Evolutionary conservation across 2,888 invertebrate genomes (phyloP).

Genomic region (Unio pictorum): DNA sequence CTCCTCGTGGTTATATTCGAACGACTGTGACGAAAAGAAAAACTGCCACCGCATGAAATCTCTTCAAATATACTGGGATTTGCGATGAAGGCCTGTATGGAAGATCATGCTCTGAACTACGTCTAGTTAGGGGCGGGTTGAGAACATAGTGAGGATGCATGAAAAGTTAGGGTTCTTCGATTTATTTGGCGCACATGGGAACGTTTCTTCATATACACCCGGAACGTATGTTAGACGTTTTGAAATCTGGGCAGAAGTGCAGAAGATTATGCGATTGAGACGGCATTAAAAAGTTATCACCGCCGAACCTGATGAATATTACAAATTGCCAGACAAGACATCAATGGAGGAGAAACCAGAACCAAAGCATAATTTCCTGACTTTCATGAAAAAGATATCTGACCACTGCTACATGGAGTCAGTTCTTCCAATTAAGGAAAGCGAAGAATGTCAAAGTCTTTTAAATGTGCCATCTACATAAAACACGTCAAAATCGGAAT

Average conservation of each 20-base stretch:
- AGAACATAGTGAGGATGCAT: background rate
- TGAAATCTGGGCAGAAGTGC: constrained; percentile 11
- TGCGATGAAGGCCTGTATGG: constrained; percentile 3
- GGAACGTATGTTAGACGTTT: constrained; percentile 11
- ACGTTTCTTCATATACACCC: constrained; percentile 5
- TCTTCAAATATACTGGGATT: constrained; percentile 8
- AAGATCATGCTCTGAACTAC: constrained; percentile 16
- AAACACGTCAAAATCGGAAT: too few species aligned
- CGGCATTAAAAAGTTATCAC: constrained; percentile 6
- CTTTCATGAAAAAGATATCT: too few species aligned
- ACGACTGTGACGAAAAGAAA: constrained; percentile 9
- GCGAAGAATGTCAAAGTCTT: too few species aligned
- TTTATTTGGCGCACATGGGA: constrained; percentile 2
- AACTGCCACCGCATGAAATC: background rate
- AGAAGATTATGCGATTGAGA: constrained; percentile 18
- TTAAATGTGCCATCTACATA: too few species aligned
- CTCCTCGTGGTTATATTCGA: background rate
- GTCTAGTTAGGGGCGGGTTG: background rate
- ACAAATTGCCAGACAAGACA: constrained; percentile 12
- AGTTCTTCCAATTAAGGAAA: too few species aligned
- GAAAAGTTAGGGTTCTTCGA: background rate
- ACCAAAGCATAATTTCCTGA: too few species aligned
- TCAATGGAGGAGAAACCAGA: too few species aligned
- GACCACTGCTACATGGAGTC: too few species aligned
- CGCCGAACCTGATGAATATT: constrained; percentile 23